These are phyloP conservation scores for Neosilurus mollespiculum DNA, from an alignment of 2,797 vertebrate species.

Conservation along the genomic window DNA sequence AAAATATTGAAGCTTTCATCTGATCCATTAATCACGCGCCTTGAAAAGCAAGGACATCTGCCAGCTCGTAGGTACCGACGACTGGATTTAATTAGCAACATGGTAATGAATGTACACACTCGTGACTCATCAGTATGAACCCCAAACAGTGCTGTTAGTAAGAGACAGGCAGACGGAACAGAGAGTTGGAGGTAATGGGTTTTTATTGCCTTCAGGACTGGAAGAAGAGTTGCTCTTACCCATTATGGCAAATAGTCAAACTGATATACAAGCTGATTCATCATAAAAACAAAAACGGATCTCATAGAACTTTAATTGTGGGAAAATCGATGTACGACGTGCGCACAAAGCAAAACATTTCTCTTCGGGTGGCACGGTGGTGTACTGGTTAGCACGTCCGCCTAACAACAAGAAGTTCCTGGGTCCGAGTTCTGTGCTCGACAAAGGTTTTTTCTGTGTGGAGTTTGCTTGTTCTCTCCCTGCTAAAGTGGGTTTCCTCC, in stretches of 20 bases:
- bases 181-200: slow-evolving; percentile 15
- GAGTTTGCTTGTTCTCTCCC: no score
- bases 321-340: not conserved
- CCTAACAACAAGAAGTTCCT: no score
- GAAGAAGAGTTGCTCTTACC: not conserved
- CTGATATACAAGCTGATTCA: not conserved
- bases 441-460: no score
- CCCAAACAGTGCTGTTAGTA: not conserved
- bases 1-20: slow-evolving; percentile 63
- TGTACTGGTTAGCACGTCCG: no score
- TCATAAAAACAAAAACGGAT: slow-evolving; percentile 3
- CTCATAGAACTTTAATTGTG: not conserved
- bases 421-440: no score
- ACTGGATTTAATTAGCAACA: slow-evolving; percentile 22
- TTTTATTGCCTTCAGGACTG: slow-evolving; percentile 15
- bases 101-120: not conserved
- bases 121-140: slow-evolving; percentile 21
- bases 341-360: not conserved
- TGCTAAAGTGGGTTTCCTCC: no score
- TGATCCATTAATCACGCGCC: slow-evolving; percentile 38
- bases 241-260: slow-evolving; percentile 23
- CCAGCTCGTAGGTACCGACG: slow-evolving; percentile 2
- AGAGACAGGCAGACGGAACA: slow-evolving; percentile 29
- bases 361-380: no score
- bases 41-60: slow-evolving; percentile 24